Evolutionary conservation across 2,888 invertebrate genomes (phyloP).

Genomic region (Crematogaster levior): DNA sequence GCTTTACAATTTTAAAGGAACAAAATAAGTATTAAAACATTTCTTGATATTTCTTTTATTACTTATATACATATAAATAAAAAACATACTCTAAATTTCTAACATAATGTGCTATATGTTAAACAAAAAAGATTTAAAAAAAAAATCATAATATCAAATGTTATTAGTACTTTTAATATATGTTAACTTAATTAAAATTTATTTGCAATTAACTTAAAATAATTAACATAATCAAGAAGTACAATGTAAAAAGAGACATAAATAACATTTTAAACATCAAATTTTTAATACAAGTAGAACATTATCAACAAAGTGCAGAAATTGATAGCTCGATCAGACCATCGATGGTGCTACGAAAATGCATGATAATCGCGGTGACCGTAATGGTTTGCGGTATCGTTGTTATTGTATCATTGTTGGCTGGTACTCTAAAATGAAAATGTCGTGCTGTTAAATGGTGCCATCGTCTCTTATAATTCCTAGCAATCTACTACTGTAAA

Average conservation of each 20-base stretch:
- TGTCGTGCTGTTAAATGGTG: conserved; percentile 67
- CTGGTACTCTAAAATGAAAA: conserved; percentile 67
- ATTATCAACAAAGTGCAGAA: conserved; percentile 10
- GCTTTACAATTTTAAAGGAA: background rate
- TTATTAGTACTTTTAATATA: background rate
- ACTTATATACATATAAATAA: no score
- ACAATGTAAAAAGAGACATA: background rate
- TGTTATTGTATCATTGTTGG: conserved; percentile 73
- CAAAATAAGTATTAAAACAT: background rate
- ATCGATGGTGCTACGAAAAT: conserved; percentile 29
- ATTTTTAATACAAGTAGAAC: background rate
- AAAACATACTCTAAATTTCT: no score
- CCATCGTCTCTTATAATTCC: conserved; percentile 69
- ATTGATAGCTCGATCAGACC: conserved; percentile 13
- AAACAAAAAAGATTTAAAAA: background rate
- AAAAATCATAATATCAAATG: background rate
- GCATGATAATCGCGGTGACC: conserved; percentile 32
- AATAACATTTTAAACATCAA: background rate
- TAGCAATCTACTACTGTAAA: conserved; percentile 63
- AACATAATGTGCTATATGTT: no score
- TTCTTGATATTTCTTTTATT: no score
- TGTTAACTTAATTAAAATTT: background rate
- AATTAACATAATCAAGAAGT: background rate
- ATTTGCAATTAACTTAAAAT: background rate
- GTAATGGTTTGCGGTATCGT: conserved; percentile 58